Evolutionary conservation across 2,113 vertebrate genomes (phyloP).

Genomic region (Lagopus muta): DNA sequence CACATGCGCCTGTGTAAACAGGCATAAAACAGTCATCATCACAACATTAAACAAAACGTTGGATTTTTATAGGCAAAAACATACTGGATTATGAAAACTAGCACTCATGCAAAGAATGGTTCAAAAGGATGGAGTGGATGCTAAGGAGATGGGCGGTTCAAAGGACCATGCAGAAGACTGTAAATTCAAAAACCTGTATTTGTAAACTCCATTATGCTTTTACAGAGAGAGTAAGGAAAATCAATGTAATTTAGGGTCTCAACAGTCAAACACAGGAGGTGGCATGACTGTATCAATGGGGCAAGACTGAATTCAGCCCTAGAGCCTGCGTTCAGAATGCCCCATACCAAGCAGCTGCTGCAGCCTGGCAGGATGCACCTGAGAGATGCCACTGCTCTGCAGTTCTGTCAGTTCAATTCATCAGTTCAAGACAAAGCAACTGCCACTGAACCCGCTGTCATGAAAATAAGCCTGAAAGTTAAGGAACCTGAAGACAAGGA

Average conservation of each 20-base stretch:
- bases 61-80: background rate
- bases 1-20: background rate
- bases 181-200: background rate
- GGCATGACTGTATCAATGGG: background rate
- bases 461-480: background rate
- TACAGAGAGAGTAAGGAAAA: background rate
- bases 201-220: background rate
- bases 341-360: background rate
- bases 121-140: background rate
- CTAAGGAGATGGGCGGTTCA: background rate
- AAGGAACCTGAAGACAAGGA: background rate
- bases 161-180: background rate
- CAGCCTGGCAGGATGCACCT: background rate
- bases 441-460: background rate
- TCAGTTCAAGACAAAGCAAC: background rate
- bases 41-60: background rate
- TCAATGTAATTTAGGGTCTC: background rate
- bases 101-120: background rate
- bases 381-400: background rate
- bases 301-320: background rate
- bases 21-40: conserved; percentile 8
- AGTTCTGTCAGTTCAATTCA: background rate
- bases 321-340: background rate
- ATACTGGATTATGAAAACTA: background rate
- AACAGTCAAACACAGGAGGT: background rate